Evolutionary conservation across 2,797 vertebrate species (phyloP).

Genomic region (Scomberomorus guttatus): DNA sequence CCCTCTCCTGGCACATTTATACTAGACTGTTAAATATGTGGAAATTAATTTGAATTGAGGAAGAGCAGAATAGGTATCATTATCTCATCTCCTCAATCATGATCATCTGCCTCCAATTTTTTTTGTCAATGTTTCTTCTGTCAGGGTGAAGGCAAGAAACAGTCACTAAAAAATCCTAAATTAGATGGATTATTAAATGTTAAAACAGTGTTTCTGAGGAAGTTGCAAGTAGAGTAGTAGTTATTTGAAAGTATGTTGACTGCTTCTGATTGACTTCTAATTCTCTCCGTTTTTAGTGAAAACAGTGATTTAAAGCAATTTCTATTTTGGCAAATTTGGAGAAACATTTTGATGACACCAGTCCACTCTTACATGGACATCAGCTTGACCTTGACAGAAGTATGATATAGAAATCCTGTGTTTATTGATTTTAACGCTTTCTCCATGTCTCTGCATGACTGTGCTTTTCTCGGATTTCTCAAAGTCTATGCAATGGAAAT

Average conservation of each 20-base stretch:
- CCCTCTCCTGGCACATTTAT: slow-evolving; percentile 67
- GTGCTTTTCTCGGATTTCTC: slow-evolving; percentile 65
- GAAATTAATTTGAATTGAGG: slow-evolving; percentile 32
- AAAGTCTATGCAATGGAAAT: slow-evolving; percentile 99
- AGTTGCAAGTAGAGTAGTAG: neutral
- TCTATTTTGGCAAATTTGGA: neutral
- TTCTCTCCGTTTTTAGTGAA: neutral
- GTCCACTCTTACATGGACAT: slow-evolving; percentile 20
- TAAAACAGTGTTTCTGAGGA: neutral
- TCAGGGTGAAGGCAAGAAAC: slow-evolving; percentile 67
- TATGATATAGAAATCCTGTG: slow-evolving; percentile 11
- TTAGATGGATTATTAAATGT: neutral
- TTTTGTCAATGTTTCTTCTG: slow-evolving; percentile 69
- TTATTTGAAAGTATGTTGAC: neutral
- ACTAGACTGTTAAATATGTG: slow-evolving; percentile 24
- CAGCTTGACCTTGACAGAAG: slow-evolving; percentile 80
- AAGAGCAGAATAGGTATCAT: slow-evolving; percentile 24
- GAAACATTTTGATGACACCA: neutral
- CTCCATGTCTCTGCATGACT: slow-evolving; percentile 52
- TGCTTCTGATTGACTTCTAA: neutral
- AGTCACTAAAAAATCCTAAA: neutral
- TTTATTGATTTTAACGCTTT: slow-evolving; percentile 50
- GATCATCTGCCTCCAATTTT: slow-evolving; percentile 82
- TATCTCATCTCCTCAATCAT: slow-evolving; percentile 37
- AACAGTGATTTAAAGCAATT: neutral